These are phyloP conservation scores for Ceratosolen fusciceps DNA, from an alignment of 1,140 invertebrate species.

Conservation along the genomic window DNA sequence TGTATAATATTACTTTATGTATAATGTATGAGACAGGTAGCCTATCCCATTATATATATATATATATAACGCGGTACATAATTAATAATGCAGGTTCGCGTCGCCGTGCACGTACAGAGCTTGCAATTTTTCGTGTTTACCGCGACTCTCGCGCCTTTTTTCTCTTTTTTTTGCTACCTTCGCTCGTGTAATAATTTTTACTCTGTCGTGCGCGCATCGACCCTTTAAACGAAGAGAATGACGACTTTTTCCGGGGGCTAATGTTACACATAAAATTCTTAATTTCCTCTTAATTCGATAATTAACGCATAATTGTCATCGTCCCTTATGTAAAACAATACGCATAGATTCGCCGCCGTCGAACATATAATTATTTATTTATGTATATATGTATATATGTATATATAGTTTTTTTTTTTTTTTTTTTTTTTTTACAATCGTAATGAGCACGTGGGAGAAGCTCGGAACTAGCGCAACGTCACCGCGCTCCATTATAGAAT, in stretches of 20 bases:
- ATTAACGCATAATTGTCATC: background rate
- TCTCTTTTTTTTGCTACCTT: background rate
- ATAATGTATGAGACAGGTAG: conserved; percentile 60
- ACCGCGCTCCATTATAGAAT: conserved; percentile 11
- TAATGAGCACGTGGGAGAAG: conserved; percentile 38
- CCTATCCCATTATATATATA: conserved; percentile 56
- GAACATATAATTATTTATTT: conserved; percentile 32
- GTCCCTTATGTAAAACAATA: background rate
- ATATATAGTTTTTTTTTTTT: no score
- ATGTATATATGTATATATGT: conserved; percentile 15
- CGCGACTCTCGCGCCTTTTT: conserved; percentile 40
- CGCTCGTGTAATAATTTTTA: background rate
- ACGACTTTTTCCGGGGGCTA: conserved; percentile 31
- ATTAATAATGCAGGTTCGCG: conserved; percentile 61
- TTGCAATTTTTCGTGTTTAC: conserved; percentile 2
- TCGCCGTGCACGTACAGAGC: conserved; percentile 40
- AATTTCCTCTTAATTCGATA: conserved; percentile 27
- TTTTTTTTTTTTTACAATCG: conserved; percentile 17
- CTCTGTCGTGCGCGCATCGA: background rate
- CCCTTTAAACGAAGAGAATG: conserved; percentile 21
- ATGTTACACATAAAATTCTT: conserved; percentile 38
- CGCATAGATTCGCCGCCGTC: conserved; percentile 32
- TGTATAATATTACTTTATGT: conserved; percentile 57
- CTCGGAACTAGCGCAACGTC: conserved; percentile 26
- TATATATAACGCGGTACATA: conserved; percentile 63